A percentile compares a stretch with the other conserved stretches of the same genome.
Evolutionary conservation across 2,797 vertebrate species (phyloP).

Genomic region (Anolis apletophallus): DNA sequence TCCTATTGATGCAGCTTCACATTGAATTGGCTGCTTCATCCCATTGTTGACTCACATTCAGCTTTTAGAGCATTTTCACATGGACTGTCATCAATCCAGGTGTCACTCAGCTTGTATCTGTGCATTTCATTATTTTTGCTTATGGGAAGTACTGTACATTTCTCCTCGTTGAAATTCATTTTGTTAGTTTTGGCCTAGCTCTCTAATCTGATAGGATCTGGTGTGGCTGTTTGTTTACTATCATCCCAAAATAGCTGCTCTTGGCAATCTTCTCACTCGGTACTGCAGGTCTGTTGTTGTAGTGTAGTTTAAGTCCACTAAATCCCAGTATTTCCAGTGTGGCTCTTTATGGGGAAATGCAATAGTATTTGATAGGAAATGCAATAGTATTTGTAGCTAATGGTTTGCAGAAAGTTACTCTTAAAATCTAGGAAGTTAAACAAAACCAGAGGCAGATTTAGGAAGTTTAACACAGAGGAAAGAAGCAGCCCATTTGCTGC

Average conservation of each 20-base stretch:
- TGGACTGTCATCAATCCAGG: no score
- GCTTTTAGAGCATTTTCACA: no score
- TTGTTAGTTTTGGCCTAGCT: no score
- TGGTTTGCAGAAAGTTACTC: neutral
- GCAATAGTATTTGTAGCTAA: neutral
- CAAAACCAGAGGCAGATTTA: neutral
- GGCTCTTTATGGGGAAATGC: conserved; percentile 2
- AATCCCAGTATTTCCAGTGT: neutral
- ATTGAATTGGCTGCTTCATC: no score
- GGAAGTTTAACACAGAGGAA: neutral
- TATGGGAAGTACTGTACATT: no score
- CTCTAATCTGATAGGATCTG: neutral
- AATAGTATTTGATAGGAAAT: conserved; percentile 12
- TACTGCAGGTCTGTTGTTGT: neutral
- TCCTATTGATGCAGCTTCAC: no score
- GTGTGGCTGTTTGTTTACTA: neutral
- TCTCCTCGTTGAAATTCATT: no score
- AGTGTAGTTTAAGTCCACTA: neutral
- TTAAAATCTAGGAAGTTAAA: neutral
- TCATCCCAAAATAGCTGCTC: conserved; percentile 45
- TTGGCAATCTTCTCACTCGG: conserved; percentile 32
- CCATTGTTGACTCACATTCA: no score
- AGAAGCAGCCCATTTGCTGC: neutral
- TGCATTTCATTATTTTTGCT: no score
- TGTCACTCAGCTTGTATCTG: no score